A percentile compares a stretch with the other conserved stretches of the same genome.
Conservation (phyloP, 2,113 vertebrate genomes). For the Cairina moschata region DNA sequence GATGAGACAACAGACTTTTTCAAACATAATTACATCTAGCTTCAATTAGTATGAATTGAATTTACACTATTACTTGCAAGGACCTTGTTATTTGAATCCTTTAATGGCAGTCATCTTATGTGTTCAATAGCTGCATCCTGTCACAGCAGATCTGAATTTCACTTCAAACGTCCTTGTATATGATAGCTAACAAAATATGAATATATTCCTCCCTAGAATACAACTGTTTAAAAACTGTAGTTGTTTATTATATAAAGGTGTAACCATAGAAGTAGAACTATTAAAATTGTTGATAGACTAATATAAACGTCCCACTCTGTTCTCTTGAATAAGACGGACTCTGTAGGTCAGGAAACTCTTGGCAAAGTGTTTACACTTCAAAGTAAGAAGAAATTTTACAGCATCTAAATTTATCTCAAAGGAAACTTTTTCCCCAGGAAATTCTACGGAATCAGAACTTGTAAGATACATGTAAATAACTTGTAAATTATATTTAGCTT, state of each 20-base stretch:
- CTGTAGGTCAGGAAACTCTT: background rate
- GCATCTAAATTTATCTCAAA: constrained; percentile 35
- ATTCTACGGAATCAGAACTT: constrained; percentile 26
- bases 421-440: background rate
- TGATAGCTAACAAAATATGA: background rate
- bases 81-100: too few species aligned
- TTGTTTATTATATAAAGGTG: background rate
- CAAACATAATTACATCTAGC: too few species aligned
- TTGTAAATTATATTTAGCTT: background rate
- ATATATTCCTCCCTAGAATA: background rate
- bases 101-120: too few species aligned
- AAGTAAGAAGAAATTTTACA: background rate
- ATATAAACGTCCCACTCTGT: background rate
- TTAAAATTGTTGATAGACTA: background rate
- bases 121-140: background rate
- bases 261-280: background rate
- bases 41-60: too few species aligned
- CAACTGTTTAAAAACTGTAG: background rate
- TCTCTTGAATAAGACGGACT: background rate
- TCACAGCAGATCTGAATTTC: background rate
- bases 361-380: background rate
- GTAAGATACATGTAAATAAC: background rate
- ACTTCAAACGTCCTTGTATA: background rate
- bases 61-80: too few species aligned
- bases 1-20: too few species aligned